Evolutionary conservation across 2,888 invertebrate species (phyloP), one percentile per base, ranked within the genome.

Genomic region (Nemotelus pantherinus): DNA sequence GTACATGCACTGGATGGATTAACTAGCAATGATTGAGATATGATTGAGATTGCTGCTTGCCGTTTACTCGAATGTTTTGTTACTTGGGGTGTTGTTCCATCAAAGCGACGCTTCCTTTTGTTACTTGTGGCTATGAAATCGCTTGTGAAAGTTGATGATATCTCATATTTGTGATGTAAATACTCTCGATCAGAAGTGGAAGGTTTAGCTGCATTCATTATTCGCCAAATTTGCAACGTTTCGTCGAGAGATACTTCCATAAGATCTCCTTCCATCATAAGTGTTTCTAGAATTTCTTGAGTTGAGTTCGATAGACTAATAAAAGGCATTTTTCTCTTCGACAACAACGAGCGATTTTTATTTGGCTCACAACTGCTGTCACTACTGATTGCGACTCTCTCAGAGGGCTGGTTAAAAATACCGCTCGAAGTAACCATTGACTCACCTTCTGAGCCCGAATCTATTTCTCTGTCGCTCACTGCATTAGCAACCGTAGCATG

Each of bases 261-360:
- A 75, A 97, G 87, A 85, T 97, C 97, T 0, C 96, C 97, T 85
- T 97, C 96, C 89, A 96, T 91, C 92, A 97, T 92, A 64, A 97
- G 88, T 78, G 95, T 94, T 82, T 95, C 95, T 9, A 97, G 85
- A 80, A 87, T 86, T 76, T 88, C 87, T 48, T 85, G 83, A 10
- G 86, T 84, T 9, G 84, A 83, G 47, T 87, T 85, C 78, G 85
- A 85, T 68, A 89, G 82, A 79, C 84, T 83, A n/a, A 82, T 80
- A 44, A 81, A 68, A 7, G 82, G 81, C 45, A 78, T 48, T 60
- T 80, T 79, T 9, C 79, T 60, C 67, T 80, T 79, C 1, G 48
- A 44, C 2, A 76, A 43, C 44, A 77, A 55, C n/a, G 70, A 57
- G 50, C 68, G 4, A 7, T 2, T 7, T 43, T 39, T 55, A 68